Evolutionary conservation across 2,113 vertebrate species (phyloP), one percentile per base, ranked within the genome.

Genomic region (Saccopteryx bilineata): DNA sequence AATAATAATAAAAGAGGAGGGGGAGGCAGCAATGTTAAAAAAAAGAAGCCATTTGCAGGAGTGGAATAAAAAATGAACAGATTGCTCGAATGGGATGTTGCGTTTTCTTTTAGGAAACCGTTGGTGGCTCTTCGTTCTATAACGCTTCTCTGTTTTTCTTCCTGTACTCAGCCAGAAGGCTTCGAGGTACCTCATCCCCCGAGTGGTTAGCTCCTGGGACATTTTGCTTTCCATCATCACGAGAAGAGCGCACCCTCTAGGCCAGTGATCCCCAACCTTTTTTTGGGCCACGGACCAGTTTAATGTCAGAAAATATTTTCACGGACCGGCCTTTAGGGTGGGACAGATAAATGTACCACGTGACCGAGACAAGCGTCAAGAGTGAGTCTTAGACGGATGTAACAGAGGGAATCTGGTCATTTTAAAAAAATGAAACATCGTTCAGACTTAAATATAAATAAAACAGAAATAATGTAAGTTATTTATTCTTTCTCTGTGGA

Each of bases 71-170:
- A 91, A 94, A 33, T 23, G 21, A 85, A 33, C 48, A 71, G 1
- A 68, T 66, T 9, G 6, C 60, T n/a, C 75, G 48, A 65, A 2
- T 12, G 9, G 65, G 17, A 76, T 81, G 85, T 79, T 89, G 1
- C 83, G 52, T 56, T 88, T 84, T 92, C n/a, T 94, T 93, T 21
- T 71, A 66, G 23, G 26, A 52, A 90, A 75, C 2, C 23, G 24
- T 46, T 69, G 48, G n/a, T 50, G 18, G 26, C 15, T 91, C 3
- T 26, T 76, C 28, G 61, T 33, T 78, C 39, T 66, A 52, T 87
- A 85, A 84, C 19, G 74, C 18, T 46, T 5, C 18, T 95, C 28
- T 81, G 19, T 58, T 82, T 92, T 54, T 13, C 24, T 83, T 92
- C 52, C 19, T 50, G 80, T 9, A 18, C 69, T 92, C 94, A 69